Base-by-base conservation (phyloP, 2,113 vertebrate species). In the Empidonax traillii region DNA sequence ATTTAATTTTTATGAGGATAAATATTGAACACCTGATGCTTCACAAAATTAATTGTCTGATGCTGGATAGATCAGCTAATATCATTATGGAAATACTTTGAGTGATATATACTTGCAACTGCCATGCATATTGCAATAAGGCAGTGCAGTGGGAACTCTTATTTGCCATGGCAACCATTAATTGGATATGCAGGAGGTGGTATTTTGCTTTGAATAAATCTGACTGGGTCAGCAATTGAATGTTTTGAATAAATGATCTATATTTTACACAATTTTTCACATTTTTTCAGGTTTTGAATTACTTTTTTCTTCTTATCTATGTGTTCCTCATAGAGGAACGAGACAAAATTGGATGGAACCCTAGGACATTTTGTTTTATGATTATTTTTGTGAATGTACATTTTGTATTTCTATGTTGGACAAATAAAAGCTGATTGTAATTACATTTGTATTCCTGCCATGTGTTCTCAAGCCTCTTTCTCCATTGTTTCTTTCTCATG, bases 131-230 rank as follows among this genome's bases (percentile, higher is more conserved):
- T 67, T 95, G 44, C 52, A 96, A 71, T 88, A 86, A 94, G 56
- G 47, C 28, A 77, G 33, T 91, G 53, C 5, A 3, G 27, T 74
- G 46, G 51, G 47, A 95, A 90, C 85, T 67, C 61, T 93, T 74
- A 90, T 92, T 96, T 95, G 68, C 95, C 85, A 97, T 96, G 88
- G 75, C n/a, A 97, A 96, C 94, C 72, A 84, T 96, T 96, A 97
- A 95, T 90, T 96, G 76, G 85, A 85, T 96, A 92, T 94, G 82
- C 82, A 86, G 79, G 20, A 90, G 35, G 72, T 84, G 39, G 35
- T 93, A 58, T 94, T 95, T 95, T 85, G 6, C 75, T 93, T 95
- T 95, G 93, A 94, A 92, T 96, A 96, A 95, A 93, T 80, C 63
- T 93, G 85, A 52, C 79, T 68, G 25, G 85, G 72, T 96, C 94